phyloP scores from a whole-genome alignment of 1,140 invertebrate genomes.

The Rhynchophorus ferrugineus region DNA sequence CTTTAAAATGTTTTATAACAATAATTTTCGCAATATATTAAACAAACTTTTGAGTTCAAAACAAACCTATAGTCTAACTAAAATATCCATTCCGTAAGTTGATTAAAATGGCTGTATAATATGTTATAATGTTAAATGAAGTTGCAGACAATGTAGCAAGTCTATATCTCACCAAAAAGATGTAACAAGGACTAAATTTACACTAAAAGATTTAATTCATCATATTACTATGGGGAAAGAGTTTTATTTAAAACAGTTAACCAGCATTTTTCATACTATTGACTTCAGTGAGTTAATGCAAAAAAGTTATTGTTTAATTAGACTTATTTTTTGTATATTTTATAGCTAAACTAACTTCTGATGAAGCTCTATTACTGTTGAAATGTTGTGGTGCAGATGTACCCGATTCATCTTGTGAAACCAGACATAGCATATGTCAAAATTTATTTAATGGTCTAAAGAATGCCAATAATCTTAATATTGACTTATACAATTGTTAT shows the following conservation, averaged over 20 bases:
- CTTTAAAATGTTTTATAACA: neutral
- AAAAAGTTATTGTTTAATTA: neutral
- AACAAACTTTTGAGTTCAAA: no score
- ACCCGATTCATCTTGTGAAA: slow-evolving; percentile 6
- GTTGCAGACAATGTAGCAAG: no score
- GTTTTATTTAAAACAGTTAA: slow-evolving; percentile 16
- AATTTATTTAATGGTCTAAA: slow-evolving; percentile 5
- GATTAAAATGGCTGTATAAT: no score
- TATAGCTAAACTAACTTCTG: slow-evolving; percentile 14
- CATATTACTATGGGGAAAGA: slow-evolving; percentile 9
- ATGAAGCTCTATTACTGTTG: slow-evolving; percentile 10
- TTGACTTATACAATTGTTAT: slow-evolving; percentile 30
- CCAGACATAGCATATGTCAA: slow-evolving; percentile 14
- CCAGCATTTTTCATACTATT: slow-evolving; percentile 13
- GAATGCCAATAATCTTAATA: slow-evolving; percentile 13
- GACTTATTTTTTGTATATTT: neutral
- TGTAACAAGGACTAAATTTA: slow-evolving; percentile 1
- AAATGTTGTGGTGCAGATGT: slow-evolving; percentile 11
- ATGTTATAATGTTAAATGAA: no score
- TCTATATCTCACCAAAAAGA: no score
- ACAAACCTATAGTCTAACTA: no score
- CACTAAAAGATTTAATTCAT: slow-evolving; percentile 7
- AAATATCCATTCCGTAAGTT: no score
- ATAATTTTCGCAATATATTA: no score
- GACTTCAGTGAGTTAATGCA: slow-evolving; percentile 8